A percentile compares a stretch with the other conserved stretches of the same genome.
phyloP scores from a whole-genome alignment of 2,797 vertebrate genomes.

The Brotula barbata region DNA sequence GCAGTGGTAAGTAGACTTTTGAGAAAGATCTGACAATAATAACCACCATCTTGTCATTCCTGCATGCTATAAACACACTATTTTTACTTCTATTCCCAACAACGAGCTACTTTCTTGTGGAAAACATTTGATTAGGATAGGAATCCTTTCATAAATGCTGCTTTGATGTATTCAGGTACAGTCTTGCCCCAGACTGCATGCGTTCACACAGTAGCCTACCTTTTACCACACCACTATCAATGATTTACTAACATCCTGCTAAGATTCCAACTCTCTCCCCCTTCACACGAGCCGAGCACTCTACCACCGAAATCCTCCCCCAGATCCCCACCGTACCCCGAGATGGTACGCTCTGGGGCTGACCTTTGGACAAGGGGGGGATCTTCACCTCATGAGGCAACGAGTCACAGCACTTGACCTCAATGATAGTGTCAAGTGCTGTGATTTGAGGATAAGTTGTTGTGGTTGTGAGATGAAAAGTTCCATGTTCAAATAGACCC shows the following conservation, averaged over 20 bases:
- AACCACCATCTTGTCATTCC: neutral
- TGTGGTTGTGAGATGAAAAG: slow-evolving; percentile 31
- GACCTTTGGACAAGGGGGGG: slow-evolving; percentile 15
- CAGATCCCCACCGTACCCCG: neutral
- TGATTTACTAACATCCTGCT: slow-evolving; percentile 72
- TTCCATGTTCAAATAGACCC: slow-evolving; percentile 10
- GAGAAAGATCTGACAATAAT: neutral
- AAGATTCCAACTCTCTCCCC: slow-evolving; percentile 61
- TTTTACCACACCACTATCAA: slow-evolving; percentile 63
- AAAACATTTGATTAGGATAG: too few species aligned
- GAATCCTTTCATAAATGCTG: neutral
- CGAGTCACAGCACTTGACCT: slow-evolving; percentile 10
- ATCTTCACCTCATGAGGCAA: neutral
- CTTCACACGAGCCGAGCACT: slow-evolving; percentile 26
- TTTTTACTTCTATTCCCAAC: neutral
- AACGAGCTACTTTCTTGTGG: too few species aligned
- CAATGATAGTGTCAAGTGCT: slow-evolving; percentile 14
- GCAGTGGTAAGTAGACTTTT: slow-evolving; percentile 65
- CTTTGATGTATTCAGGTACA: slow-evolving; percentile 18
- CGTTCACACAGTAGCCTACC: slow-evolving; percentile 44
- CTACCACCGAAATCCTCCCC: neutral
- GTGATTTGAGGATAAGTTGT: neutral
- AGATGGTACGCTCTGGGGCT: neutral
- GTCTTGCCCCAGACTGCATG: slow-evolving; percentile 19
- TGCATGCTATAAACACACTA: neutral